Evolutionary conservation across 2,888 invertebrate species (phyloP).

Genomic region (Lycaena phlaeas): DNA sequence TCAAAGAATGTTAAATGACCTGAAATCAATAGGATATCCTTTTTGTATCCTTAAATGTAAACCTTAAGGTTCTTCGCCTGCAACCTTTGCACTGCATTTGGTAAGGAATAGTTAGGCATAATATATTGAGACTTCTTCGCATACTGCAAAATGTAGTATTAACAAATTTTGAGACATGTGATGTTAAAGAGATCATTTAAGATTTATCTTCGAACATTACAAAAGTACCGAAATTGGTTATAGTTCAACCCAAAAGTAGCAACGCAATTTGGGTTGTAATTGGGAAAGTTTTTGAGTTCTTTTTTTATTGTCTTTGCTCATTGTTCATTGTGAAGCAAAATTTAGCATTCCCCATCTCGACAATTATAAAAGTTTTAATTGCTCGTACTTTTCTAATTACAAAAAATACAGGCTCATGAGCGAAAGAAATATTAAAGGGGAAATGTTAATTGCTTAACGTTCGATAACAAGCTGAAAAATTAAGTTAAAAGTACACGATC

Average conservation of each 20-base stretch:
- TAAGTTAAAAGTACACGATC: neutral
- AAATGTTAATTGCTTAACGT: slow-evolving; percentile 9
- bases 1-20: too few species aligned
- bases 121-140: too few species aligned
- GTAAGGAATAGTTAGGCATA: too few species aligned
- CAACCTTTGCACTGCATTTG: too few species aligned
- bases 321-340: slow-evolving; percentile 60
- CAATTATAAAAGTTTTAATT: slow-evolving; percentile 72
- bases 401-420: slow-evolving; percentile 58
- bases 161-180: too few species aligned
- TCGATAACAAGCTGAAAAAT: slow-evolving; percentile 2
- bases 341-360: slow-evolving; percentile 54
- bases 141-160: too few species aligned
- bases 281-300: slow-evolving; percentile 59
- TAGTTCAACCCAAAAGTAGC: slow-evolving; percentile 22
- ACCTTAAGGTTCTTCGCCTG: too few species aligned
- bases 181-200: too few species aligned
- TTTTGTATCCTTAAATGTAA: too few species aligned
- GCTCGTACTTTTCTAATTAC: slow-evolving; percentile 68
- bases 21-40: too few species aligned
- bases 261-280: slow-evolving; percentile 48
- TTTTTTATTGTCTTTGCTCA: slow-evolving; percentile 60
- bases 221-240: slow-evolving; percentile 4
- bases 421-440: slow-evolving; percentile 16
- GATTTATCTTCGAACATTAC: neutral